Conservation (phyloP, 2,888 invertebrate species). For the Exephanes ischioxanthus region DNA sequence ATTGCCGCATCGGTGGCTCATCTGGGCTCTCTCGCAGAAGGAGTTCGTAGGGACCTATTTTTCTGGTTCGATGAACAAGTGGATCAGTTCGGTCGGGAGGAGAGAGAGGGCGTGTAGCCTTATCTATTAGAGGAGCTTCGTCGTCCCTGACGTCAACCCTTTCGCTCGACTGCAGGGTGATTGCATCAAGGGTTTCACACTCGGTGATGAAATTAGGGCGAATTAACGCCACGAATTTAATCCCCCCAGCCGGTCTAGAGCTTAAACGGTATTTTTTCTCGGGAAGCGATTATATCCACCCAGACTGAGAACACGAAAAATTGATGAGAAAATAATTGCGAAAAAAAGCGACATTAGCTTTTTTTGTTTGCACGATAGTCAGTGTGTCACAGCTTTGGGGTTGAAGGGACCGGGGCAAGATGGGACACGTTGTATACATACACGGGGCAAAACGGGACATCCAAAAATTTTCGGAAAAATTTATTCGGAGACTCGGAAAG, state of each 20-base stretch:
- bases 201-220: conserved; percentile 47
- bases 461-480: too few relatives aligned
- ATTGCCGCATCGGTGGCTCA: conserved; percentile 63
- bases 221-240: neutral
- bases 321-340: neutral
- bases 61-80: conserved; percentile 68
- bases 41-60: conserved; percentile 58
- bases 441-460: too few relatives aligned
- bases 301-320: neutral
- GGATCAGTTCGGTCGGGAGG: conserved; percentile 59
- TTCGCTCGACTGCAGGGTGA: conserved; percentile 21
- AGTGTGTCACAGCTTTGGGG: conserved; percentile 47
- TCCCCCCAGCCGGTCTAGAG: neutral
- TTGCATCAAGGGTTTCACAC: conserved; percentile 14
- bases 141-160: conserved; percentile 48
- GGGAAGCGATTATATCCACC: neutral
- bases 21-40: conserved; percentile 37
- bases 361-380: conserved; percentile 12
- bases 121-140: conserved; percentile 37
- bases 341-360: neutral
- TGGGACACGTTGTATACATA: too few relatives aligned
- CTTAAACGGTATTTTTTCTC: neutral
- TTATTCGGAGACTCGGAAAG: neutral
- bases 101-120: neutral
- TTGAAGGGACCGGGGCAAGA: conserved; percentile 23